Evolutionary conservation across 2,797 vertebrate species (phyloP), one percentile per base, ranked within the genome.

Genomic region (Micromesistius poutassou): DNA sequence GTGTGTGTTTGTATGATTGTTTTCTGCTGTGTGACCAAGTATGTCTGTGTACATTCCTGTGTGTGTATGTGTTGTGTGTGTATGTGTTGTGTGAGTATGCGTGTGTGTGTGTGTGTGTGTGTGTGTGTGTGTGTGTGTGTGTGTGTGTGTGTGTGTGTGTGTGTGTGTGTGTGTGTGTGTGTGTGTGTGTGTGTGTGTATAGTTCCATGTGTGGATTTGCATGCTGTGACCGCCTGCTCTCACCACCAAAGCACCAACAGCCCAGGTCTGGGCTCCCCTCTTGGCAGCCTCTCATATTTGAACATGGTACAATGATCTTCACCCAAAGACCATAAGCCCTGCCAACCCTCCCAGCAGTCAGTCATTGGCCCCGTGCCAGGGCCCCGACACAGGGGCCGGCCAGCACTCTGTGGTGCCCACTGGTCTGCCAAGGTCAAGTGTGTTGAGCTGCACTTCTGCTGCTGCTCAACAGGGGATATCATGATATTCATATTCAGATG

Each of bases 341-440:
- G 88, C 90, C 89, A 92, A 80, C 76, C 82, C 86, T 86, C 74
- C 55, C 73, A 83, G 84, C 86, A 84, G 73, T 86, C 84, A 89
- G 86, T 42, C 5, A 73, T 82, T 46, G 91, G 90, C 84, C 30
- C 35, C 1, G 0, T 38, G 83, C 90, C 91, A 90, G 78, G 70
- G 76, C 33, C 74, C 78, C 30, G 30, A 35, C 78, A 78, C 80
- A 78, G 82, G 76, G 22, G 55, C 76, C 8, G 30, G 74, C 55
- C 78, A 72, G 71, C 76, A 8, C 2, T 77, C 77, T 55, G 72
- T 76, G 82, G 85, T 76, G 74, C 83, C 83, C 28, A n/a, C 79
- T 38, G 81, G 71, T 82, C 83, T 85, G 85, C 87, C 89, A 91
- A 91, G 90, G 91, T 91, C 88, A 91, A 86, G 83, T 86, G 89